Evolutionary conservation across 2,888 invertebrate species (phyloP).

Genomic region (Ophioninae sp.): DNA sequence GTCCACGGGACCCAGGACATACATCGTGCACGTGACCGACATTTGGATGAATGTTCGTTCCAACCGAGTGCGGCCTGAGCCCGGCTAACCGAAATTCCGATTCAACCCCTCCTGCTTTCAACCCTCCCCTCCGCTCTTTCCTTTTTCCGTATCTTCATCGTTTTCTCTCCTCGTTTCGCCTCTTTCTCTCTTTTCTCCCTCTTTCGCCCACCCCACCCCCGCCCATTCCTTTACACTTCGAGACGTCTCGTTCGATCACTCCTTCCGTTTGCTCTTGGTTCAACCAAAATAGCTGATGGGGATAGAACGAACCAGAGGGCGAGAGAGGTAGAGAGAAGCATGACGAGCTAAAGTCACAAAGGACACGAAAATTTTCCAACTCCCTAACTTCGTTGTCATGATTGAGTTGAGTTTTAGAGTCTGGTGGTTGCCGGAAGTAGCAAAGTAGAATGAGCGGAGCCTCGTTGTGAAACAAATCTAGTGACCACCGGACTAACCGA

Average conservation of each 20-base stretch:
- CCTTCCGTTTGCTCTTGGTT: conserved; percentile 31
- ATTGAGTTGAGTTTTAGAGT: conserved; percentile 63
- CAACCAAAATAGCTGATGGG: conserved; percentile 26
- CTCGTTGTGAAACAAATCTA: conserved; percentile 59
- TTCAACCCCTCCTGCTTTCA: conserved; percentile 40
- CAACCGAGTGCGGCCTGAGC: conserved; percentile 56
- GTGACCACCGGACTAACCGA: conserved; percentile 44
- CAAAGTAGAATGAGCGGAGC: conserved; percentile 14
- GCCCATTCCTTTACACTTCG: conserved; percentile 13
- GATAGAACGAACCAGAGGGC: background rate
- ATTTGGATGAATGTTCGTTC: conserved; percentile 62
- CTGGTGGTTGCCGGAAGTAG: conserved; percentile 51
- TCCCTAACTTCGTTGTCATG: conserved; percentile 63
- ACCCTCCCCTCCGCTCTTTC: too few species aligned
- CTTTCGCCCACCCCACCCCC: conserved; percentile 11
- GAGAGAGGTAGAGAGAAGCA: conserved; percentile 6
- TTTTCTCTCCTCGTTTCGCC: conserved; percentile 37
- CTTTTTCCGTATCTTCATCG: conserved; percentile 19
- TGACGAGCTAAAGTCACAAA: conserved; percentile 23
- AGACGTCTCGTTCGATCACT: conserved; percentile 30
- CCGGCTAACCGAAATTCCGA: conserved; percentile 60
- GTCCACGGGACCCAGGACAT: conserved; percentile 62
- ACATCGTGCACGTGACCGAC: conserved; percentile 63
- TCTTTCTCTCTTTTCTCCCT: conserved; percentile 38
- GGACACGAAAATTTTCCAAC: conserved; percentile 62